Percentiles rank a stretch among this genome's conserved stretches.
These are phyloP conservation scores for Chroicocephalus ridibundus DNA, from an alignment of 2,113 vertebrate species.

Conservation along the genomic window DNA sequence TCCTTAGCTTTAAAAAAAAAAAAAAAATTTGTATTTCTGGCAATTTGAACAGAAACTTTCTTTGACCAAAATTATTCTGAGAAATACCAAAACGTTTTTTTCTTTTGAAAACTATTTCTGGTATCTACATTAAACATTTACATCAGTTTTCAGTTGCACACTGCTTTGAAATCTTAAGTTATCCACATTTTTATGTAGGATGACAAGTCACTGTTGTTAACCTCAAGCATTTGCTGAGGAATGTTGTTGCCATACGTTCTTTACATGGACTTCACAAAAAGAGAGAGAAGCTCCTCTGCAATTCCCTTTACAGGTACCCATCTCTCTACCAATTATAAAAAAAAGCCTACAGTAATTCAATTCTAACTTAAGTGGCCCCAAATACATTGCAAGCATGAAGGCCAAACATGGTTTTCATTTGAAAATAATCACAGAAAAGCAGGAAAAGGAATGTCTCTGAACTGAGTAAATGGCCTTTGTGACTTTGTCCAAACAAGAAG, in stretches of 20 bases:
- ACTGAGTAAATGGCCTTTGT: neutral
- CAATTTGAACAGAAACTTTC: neutral
- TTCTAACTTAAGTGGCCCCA: neutral
- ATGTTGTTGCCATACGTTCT: rapidly evolving
- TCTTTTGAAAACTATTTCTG: neutral
- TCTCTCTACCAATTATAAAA: neutral
- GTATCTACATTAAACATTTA: neutral
- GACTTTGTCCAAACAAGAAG: neutral
- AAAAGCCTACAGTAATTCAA: neutral
- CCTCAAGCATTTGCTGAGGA: neutral
- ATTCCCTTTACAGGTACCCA: neutral
- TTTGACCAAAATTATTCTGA: neutral
- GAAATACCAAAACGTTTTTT: neutral
- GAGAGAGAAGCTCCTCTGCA: neutral
- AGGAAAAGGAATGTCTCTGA: neutral
- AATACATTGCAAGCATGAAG: neutral
- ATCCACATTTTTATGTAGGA: neutral
- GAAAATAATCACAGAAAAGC: neutral
- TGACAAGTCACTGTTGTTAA: neutral
- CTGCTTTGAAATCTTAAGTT: neutral
- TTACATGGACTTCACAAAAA: neutral
- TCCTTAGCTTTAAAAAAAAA: neutral
- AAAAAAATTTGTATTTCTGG: neutral
- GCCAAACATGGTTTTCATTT: neutral
- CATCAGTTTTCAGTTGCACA: neutral